Evolutionary conservation across 1,140 invertebrate species (phyloP).

Genomic region (Tetragnatha versicolor): DNA sequence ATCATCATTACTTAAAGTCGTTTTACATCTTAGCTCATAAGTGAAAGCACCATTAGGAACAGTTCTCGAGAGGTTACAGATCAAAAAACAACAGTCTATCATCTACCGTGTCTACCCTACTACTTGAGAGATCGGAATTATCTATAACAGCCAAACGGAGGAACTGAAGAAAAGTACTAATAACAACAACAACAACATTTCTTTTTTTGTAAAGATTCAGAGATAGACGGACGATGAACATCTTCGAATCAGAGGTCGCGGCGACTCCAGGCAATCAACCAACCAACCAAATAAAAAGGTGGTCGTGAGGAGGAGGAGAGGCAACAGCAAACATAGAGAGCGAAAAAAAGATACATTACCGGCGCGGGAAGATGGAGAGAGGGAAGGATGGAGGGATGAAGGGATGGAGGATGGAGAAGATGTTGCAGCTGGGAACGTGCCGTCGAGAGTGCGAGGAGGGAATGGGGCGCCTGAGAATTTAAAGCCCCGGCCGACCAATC

Average conservation of each 20-base stretch:
- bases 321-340: too few species aligned
- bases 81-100: neutral
- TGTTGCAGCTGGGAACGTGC: conserved; percentile 19
- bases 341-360: neutral
- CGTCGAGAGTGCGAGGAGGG: conserved; percentile 29
- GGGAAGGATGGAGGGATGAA: neutral
- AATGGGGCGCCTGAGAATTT: neutral
- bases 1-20: too few species aligned
- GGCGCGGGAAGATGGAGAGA: neutral
- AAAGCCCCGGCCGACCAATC: conserved; percentile 15
- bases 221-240: neutral
- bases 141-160: neutral
- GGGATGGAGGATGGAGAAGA: neutral
- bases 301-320: neutral
- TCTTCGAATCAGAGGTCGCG: neutral
- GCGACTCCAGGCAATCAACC: too few species aligned
- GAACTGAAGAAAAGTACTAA: neutral
- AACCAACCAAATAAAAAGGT: neutral
- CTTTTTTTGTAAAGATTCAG: neutral
- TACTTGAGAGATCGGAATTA: too few species aligned
- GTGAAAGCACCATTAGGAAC: conserved; percentile 50
- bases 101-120: neutral
- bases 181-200: neutral
- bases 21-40: conserved; percentile 22
- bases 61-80: conserved; percentile 47